Evolutionary conservation across 2,888 invertebrate genomes (phyloP).

Genomic region (Tachina lurida): DNA sequence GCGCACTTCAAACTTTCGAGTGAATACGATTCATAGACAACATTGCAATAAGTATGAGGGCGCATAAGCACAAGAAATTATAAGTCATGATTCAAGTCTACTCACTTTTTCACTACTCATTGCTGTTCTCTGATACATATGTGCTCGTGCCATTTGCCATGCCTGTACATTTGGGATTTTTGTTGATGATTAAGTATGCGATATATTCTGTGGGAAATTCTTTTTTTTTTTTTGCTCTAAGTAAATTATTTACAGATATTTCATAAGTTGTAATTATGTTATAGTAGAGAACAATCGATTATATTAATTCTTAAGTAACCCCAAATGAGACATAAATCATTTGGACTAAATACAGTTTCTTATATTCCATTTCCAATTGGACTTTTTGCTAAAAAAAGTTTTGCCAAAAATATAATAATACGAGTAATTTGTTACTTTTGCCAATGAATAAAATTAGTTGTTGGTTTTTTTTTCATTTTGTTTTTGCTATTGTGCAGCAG

Average conservation of each 20-base stretch:
- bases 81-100: too few relatives aligned
- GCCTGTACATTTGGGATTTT: too few relatives aligned
- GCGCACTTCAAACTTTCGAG: too few relatives aligned
- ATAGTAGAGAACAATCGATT: not conserved
- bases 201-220: too few relatives aligned
- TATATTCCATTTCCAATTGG: conserved; percentile 23
- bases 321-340: conserved; percentile 2
- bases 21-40: too few relatives aligned
- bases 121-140: too few relatives aligned
- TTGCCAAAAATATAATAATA: conserved; percentile 50
- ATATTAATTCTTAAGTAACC: not conserved
- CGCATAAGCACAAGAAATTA: too few relatives aligned
- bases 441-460: not conserved
- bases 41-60: too few relatives aligned
- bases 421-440: conserved; percentile 36
- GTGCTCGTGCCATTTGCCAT: too few relatives aligned
- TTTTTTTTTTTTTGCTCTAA: not conserved
- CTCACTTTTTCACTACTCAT: too few relatives aligned
- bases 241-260: not conserved
- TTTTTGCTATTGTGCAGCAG: not conserved
- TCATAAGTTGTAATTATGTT: not conserved
- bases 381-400: not conserved
- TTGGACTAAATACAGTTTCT: not conserved
- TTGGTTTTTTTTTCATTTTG: not conserved
- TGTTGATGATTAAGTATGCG: too few relatives aligned